Conservation (phyloP, 1,140 invertebrate genomes). For the Pogonomyrmex barbatus region DNA sequence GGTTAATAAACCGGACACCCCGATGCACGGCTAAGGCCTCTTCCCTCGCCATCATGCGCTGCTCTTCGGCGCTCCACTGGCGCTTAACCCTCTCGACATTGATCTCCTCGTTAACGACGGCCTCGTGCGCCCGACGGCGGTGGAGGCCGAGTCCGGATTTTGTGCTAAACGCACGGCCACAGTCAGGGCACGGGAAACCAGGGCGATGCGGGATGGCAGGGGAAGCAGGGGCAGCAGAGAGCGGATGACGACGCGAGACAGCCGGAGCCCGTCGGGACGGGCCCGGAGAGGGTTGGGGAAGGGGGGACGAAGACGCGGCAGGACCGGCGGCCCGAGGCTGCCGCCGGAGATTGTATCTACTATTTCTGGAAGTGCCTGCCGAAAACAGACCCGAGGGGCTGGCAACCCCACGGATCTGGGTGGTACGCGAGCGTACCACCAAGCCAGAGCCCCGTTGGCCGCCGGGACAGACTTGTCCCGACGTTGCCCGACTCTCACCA, state of each 20-base stretch:
- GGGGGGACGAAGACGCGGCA: background rate
- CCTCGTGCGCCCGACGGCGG: background rate
- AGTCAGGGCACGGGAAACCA: background rate
- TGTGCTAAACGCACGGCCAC: background rate
- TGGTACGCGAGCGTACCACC: too few relatives aligned
- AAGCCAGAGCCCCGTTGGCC: too few relatives aligned
- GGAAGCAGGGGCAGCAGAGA: background rate
- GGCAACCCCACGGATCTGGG: background rate
- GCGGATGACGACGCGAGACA: background rate
- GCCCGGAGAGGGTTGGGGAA: background rate
- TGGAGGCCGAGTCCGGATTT: background rate
- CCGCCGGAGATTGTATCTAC: background rate
- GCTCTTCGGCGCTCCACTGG: background rate
- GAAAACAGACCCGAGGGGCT: background rate
- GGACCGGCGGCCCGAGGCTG: conserved; percentile 1
- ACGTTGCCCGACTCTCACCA: too few relatives aligned
- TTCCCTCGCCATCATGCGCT: conserved; percentile 19
- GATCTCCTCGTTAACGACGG: background rate
- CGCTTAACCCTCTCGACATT: background rate
- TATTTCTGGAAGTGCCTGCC: background rate
- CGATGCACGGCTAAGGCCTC: background rate
- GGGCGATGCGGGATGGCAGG: background rate
- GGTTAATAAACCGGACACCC: background rate
- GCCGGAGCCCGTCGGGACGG: background rate
- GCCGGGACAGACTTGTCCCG: too few relatives aligned